phyloP scores from a whole-genome alignment of 2,113 vertebrate species.

The Poecile atricapillus region DNA sequence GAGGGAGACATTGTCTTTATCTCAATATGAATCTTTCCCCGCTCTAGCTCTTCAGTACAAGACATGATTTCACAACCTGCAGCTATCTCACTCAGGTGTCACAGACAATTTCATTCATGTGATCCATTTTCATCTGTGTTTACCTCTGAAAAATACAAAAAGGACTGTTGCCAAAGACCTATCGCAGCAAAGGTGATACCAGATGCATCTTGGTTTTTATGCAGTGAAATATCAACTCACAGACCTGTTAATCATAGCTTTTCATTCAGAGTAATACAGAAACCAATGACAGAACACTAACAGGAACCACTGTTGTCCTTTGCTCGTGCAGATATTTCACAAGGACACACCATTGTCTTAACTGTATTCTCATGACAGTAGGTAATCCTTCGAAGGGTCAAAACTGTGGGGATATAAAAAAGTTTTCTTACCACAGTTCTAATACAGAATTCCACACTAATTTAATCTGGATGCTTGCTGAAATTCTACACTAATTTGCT shows the following conservation, averaged over 20 bases:
- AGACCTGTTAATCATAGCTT: background rate
- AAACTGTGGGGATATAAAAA: background rate
- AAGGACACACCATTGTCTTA: background rate
- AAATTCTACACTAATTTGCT: background rate
- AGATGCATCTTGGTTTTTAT: background rate
- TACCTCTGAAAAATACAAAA: background rate
- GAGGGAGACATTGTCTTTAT: background rate
- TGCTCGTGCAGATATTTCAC: background rate
- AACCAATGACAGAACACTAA: background rate
- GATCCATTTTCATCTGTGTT: background rate
- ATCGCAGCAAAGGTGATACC: accelerated
- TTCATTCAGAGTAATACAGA: background rate
- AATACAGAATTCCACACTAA: background rate
- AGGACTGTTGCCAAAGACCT: background rate
- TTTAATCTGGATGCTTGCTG: background rate
- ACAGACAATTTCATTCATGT: background rate
- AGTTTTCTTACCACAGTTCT: background rate
- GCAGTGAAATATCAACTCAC: background rate
- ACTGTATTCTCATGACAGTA: background rate
- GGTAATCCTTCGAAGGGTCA: background rate
- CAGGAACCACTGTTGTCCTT: background rate
- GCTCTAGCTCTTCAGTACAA: background rate
- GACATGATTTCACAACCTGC: background rate
- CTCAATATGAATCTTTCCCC: background rate
- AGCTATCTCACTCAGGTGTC: background rate